phyloP scores from a whole-genome alignment of 2,113 vertebrate species.

The Aix galericulata region DNA sequence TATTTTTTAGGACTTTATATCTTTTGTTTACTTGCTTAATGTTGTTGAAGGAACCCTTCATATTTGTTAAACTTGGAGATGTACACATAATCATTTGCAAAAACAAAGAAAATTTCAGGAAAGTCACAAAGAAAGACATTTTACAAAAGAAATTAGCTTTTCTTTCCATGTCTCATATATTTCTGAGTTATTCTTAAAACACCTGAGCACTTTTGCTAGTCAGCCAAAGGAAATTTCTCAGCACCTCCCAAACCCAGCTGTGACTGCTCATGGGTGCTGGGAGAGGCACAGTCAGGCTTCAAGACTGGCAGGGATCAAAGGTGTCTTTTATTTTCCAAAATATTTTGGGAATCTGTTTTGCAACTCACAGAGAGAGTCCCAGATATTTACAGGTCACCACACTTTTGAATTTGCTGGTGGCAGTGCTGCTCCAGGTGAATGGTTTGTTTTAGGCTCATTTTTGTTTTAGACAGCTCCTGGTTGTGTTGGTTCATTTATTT shows the following conservation, averaged over 20 bases:
- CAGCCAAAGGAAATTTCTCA: background rate
- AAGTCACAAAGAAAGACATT: background rate
- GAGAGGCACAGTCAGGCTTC: background rate
- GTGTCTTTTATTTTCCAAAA: background rate
- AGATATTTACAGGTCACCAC: background rate
- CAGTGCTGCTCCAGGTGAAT: background rate
- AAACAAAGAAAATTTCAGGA: background rate
- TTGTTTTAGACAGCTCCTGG: background rate
- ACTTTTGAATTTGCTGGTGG: background rate
- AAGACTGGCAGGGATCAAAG: background rate
- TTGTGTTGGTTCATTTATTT: background rate
- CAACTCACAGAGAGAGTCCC: background rate
- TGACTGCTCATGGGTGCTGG: background rate
- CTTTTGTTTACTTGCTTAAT: background rate
- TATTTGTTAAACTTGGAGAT: background rate
- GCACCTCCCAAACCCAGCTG: background rate
- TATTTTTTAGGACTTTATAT: background rate
- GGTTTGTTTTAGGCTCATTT: background rate
- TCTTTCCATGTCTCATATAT: background rate
- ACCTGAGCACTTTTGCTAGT: background rate
- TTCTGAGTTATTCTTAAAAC: background rate
- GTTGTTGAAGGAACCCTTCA: background rate
- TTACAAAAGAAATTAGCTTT: background rate
- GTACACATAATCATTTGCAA: background rate
- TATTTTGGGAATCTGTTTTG: background rate